phyloP scores from a whole-genome alignment of 2,888 invertebrate species.

The Eilema depressum region DNA sequence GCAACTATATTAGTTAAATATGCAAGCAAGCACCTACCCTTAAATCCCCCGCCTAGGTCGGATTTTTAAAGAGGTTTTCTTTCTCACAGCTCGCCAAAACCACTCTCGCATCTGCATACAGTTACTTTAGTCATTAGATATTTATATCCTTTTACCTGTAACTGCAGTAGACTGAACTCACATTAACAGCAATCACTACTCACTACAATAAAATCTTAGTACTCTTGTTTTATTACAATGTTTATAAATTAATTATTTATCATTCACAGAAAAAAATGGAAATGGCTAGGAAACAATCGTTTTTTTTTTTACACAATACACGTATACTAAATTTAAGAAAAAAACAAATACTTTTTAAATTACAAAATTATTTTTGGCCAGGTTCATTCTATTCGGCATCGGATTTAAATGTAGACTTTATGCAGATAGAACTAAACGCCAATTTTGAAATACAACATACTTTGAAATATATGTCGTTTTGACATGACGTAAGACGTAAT shows the following conservation, averaged over 20 bases:
- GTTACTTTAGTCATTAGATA: neutral
- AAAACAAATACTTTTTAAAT: neutral
- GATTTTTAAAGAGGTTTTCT: neutral
- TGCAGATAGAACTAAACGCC: too few species aligned
- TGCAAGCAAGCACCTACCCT: neutral
- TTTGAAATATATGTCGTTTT: too few species aligned
- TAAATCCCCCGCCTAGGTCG: neutral
- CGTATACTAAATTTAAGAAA: neutral
- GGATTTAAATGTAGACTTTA: too few species aligned
- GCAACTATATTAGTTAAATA: neutral
- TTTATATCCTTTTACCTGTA: neutral
- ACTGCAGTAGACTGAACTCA: neutral
- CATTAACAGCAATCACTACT: neutral
- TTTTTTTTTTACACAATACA: neutral
- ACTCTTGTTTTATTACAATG: neutral
- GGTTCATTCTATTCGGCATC: too few species aligned
- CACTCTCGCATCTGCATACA: neutral
- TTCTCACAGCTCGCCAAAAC: neutral
- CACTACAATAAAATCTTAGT: neutral
- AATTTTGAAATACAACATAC: too few species aligned
- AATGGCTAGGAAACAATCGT: neutral
- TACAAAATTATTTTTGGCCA: neutral
- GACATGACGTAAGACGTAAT: too few species aligned
- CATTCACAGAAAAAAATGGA: neutral
- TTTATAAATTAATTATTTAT: neutral